These are phyloP conservation scores for Chymomyza procnemis DNA, from an alignment of 2,888 invertebrate genomes.

Conservation along the genomic window DNA sequence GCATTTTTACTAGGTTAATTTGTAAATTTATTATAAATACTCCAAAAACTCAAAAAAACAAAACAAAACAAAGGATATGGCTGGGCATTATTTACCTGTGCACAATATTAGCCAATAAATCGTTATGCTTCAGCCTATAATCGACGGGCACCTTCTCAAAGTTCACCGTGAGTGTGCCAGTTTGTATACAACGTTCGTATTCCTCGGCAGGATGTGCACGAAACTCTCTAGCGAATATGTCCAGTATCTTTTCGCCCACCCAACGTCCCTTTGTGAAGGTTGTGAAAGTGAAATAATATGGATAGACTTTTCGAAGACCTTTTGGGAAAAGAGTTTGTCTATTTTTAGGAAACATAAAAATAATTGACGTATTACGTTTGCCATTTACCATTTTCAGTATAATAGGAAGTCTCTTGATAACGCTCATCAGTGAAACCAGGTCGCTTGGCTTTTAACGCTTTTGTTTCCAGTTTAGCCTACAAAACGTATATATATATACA, in stretches of 20 bases:
- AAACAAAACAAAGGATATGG: background rate
- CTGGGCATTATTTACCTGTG: conserved; percentile 84
- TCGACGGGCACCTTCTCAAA: conserved; percentile 93
- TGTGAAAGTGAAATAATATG: conserved; percentile 96
- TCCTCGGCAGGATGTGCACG: conserved; percentile 93
- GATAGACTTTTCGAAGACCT: conserved; percentile 95
- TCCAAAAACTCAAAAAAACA: background rate
- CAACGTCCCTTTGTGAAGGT: conserved; percentile 96
- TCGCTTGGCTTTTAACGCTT: conserved; percentile 92
- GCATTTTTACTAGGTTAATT: background rate
- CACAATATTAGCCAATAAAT: conserved; percentile 92
- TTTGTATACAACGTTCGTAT: conserved; percentile 93
- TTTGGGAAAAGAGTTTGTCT: conserved; percentile 1
- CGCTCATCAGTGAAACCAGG: conserved; percentile 95
- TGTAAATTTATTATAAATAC: background rate
- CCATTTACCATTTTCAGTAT: conserved; percentile 94
- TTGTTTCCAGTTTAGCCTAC: conserved; percentile 90
- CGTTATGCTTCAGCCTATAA: conserved; percentile 94
- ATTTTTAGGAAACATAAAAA: background rate
- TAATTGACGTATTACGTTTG: background rate
- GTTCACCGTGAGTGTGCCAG: conserved; percentile 94
- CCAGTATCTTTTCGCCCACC: conserved; percentile 93
- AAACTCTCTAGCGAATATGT: conserved; percentile 95
- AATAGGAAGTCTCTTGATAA: conserved; percentile 96
- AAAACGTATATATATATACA: too few species aligned